Evolutionary conservation across 2,888 invertebrate species (phyloP), one percentile per base, ranked within the genome.

Genomic region (Drosophila subsilvestris): DNA sequence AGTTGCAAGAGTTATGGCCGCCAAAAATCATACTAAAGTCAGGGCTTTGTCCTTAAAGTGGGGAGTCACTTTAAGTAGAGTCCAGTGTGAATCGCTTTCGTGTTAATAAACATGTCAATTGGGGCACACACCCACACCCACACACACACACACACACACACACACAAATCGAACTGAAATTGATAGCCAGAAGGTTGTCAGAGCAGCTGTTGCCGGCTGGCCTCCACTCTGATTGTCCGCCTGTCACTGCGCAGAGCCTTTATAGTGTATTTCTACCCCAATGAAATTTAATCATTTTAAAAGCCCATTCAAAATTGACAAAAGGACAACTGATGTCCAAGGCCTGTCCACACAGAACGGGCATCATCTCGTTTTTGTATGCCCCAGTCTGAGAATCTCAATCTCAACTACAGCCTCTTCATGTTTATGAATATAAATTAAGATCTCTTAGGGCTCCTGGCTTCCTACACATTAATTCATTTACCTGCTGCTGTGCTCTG

Each of bases 251-350:
- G 37, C 45, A 22, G 32, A 48, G 18, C 43, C 62, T 32, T 2
- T 75, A 78, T 76, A 70, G 2, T 14, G 6, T 37, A 37, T 77
- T 80, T n/a, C n/a, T n/a, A n/a, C 72, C 62, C 71, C 80, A 75
- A 77, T 75, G 81, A 84, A 86, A 85, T 84, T 82, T 86, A 85
- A 85, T 85, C 84, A 82, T 80, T 86, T 74, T 84, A 77, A 85
- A 84, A 85, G 84, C 82, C 75, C 63, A 80, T 78, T 80, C 74
- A 71, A 66, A 80, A 74, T 73, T 74, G 81, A 80, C 76, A 78
- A 70, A 66, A 48, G 68, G 54, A 67, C 74, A 78, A 72, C 79
- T 74, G 76, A 68, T 81, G 81, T 69, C 71, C 65, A 61, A 56
- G 17, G 51, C n/a, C 63, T 47, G 48, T 43, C 51, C 29, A 63